Conservation (phyloP, 2,888 invertebrate species). For the Acanthosepion lycidas region DNA sequence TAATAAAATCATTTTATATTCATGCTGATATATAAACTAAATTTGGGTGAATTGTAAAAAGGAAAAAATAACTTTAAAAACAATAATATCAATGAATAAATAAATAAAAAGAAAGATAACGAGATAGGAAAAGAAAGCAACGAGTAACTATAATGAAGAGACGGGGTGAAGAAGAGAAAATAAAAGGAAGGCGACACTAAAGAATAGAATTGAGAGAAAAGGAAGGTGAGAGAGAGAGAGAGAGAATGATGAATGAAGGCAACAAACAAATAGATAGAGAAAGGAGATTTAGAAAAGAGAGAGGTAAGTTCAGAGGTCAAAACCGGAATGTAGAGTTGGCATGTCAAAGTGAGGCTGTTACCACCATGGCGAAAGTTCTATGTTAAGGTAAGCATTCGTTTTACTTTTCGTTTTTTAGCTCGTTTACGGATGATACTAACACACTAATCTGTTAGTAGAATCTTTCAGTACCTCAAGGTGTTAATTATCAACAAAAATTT, state of each 20-base stretch:
- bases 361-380: conserved; percentile 35
- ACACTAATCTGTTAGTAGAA: neutral
- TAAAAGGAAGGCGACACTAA: neutral
- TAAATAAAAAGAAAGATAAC: neutral
- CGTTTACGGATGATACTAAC: neutral
- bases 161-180: neutral
- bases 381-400: conserved; percentile 37
- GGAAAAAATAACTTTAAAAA: too few relatives aligned
- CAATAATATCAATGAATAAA: neutral
- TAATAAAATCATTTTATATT: neutral
- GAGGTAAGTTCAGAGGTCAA: conserved; percentile 24
- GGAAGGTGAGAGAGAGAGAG: neutral
- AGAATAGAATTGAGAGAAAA: neutral
- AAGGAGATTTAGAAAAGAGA: neutral
- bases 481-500: neutral
- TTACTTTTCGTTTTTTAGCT: neutral
- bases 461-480: neutral
- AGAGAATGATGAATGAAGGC: neutral
- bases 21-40: neutral
- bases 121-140: neutral
- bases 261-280: neutral
- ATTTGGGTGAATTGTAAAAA: neutral
- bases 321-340: conserved; percentile 41
- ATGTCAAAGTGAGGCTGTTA: conserved; percentile 44
- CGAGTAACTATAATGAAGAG: too few relatives aligned